Base-by-base conservation (phyloP, 2,113 vertebrate species). In the Cavia aperea region DNA sequence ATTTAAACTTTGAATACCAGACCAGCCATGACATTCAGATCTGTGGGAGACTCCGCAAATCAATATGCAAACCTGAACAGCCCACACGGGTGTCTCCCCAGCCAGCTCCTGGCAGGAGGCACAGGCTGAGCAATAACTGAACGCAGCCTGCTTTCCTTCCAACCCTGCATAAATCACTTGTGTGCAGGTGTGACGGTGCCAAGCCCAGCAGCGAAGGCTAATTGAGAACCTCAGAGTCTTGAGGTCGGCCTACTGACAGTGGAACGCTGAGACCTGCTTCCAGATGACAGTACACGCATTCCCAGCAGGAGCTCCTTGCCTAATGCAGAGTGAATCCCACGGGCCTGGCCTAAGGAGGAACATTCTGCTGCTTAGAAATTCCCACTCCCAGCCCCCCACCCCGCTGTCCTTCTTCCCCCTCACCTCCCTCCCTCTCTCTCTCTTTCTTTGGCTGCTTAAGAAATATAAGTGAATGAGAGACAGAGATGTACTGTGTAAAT, bases 1-100 rank as follows among this genome's bases (percentile, higher is more conserved):
- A 95, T 95, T 95, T 96, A 91, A 92, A 89, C 93, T 95, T 84
- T 31, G 62, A 94, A 92, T 86, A 88, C 95, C 86, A 95, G 94
- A 79, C 88, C 84, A 63, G 75, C 86, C 72, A 46, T 92, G 90
- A 93, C 94, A 89, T 94, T 78, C 7, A 43, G 60, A 91, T 93
- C 88, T 88, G 88, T 92, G 90, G 93, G 94, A 94, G 86, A 90
- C 92, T 96, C 58, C 51, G 23, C 88, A 92, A 86, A 90, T 84
- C 85, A 88, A 54, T 82, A 83, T 7, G 92, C 93, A 92, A 96
- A 88, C 65, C 54, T 49, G 70, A 89, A 91, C 36, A 70, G 94
- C 88, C 94, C 95, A 94, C 88, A 78, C 4, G 18, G 83, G 65
- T 66, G 51, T 92, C 90, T 92, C 86, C 49, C 86, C 94, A 93